phyloP scores from a whole-genome alignment of 2,888 invertebrate species.

The Lysandra bellargus region DNA sequence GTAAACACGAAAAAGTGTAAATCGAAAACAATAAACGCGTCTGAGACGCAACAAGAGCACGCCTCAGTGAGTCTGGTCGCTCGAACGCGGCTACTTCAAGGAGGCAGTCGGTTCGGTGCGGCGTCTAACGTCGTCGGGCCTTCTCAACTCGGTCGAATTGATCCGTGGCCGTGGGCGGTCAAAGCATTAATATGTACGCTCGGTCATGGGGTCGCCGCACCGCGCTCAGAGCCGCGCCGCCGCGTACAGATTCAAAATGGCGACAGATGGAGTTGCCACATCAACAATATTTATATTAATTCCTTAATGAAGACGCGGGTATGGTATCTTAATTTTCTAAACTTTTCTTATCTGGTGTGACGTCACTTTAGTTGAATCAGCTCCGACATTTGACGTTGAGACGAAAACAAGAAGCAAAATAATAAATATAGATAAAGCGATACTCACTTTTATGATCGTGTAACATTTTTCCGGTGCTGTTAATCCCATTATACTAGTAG shows the following conservation, averaged over 20 bases:
- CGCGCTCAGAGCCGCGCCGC: conserved; percentile 37
- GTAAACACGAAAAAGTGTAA: conserved; percentile 73
- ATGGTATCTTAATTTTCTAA: not conserved
- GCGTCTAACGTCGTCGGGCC: conserved; percentile 49
- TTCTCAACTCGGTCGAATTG: conserved; percentile 59
- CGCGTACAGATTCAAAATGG: conserved; percentile 47
- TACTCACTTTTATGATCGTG: not conserved
- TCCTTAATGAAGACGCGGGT: not conserved
- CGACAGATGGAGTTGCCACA: conserved; percentile 36
- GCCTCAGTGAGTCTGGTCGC: conserved; percentile 52
- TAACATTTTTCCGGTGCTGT: not conserved
- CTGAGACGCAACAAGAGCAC: conserved; percentile 52
- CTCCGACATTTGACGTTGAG: not conserved
- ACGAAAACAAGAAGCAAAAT: not conserved
- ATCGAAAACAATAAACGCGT: conserved; percentile 73
- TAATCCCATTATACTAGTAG: not conserved
- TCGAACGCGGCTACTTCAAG: conserved; percentile 46
- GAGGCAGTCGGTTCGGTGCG: conserved; percentile 46
- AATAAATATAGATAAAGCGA: not conserved
- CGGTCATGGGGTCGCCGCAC: conserved; percentile 75
- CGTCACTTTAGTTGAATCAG: not conserved
- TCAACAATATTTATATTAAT: not conserved
- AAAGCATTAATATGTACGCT: conserved; percentile 72
- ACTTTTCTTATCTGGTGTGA: not conserved
- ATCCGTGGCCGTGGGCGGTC: conserved; percentile 72